A percentile compares a stretch with the other conserved stretches of the same genome.
phyloP scores from a whole-genome alignment of 2,113 vertebrate genomes.

The Ciconia stormi region DNA sequence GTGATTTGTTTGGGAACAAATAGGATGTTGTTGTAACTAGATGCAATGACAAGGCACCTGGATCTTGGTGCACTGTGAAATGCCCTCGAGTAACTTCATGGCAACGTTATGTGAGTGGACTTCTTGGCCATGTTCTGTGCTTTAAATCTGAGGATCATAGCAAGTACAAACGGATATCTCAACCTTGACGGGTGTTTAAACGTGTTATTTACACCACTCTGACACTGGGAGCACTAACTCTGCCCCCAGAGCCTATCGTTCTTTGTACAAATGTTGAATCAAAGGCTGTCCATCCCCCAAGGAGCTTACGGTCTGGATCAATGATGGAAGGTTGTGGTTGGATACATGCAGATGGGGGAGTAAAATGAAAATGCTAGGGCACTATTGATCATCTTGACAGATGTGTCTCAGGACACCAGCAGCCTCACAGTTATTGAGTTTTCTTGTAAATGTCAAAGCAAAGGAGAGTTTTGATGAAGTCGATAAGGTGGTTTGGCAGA shows the following conservation, averaged over 20 bases:
- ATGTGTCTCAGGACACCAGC: not conserved
- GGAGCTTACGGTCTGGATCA: not conserved
- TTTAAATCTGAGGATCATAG: not conserved
- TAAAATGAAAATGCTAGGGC: not conserved
- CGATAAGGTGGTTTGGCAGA: not conserved
- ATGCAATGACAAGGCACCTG: not conserved
- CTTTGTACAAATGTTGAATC: not conserved
- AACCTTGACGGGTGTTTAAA: not conserved
- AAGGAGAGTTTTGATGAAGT: slow-evolving; percentile 23
- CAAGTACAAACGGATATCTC: not conserved
- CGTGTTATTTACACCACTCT: not conserved
- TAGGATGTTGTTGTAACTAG: not conserved
- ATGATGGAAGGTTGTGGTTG: not conserved
- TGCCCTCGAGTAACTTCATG: not conserved
- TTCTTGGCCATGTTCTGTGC: not conserved
- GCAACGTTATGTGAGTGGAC: not conserved
- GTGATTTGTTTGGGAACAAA: not conserved
- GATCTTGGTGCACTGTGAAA: not conserved
- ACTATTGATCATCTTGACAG: not conserved
- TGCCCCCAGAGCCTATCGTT: not conserved
- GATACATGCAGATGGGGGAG: not conserved
- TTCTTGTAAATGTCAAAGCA: not conserved
- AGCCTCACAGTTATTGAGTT: not conserved
- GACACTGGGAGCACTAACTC: not conserved
- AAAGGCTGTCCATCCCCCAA: not conserved